A percentile compares a stretch with the other conserved stretches of the same genome.
Evolutionary conservation across 2,797 vertebrate genomes (phyloP).

Genomic region (Melopsittacus undulatus): DNA sequence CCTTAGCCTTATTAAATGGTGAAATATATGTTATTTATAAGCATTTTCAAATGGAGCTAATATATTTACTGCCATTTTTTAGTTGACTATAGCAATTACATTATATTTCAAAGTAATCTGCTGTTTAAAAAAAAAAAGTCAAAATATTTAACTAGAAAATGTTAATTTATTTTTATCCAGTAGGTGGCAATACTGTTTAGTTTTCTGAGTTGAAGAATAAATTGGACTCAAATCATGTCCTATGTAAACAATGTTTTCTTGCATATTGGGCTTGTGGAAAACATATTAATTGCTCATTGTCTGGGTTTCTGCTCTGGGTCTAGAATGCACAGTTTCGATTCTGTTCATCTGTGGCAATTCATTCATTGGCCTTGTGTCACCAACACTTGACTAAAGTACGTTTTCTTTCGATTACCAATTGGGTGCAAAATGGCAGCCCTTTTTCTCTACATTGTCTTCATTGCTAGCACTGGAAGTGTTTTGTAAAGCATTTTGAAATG

Average conservation of each 20-base stretch:
- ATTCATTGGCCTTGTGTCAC: not conserved
- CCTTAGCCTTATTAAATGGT: not conserved
- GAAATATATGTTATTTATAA: not conserved
- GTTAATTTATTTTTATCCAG: conserved; percentile 53
- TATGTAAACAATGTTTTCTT: not conserved
- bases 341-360: not conserved
- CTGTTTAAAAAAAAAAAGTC: not conserved
- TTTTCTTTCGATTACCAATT: not conserved
- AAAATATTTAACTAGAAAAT: not conserved
- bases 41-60: not conserved
- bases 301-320: not conserved
- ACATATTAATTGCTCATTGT: not conserved
- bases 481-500: not conserved
- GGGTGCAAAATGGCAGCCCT: not conserved
- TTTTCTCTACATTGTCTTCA: not conserved
- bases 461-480: not conserved
- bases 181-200: conserved; percentile 74
- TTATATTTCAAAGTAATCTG: not conserved
- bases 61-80: not conserved
- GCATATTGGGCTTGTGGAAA: not conserved
- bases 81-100: not conserved
- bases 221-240: fast-evolving
- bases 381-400: not conserved
- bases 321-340: not conserved
- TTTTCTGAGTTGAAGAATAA: conserved; percentile 12